These are phyloP conservation scores for Philotrypesis tridentata DNA, from an alignment of 1,140 invertebrate species.

Conservation along the genomic window DNA sequence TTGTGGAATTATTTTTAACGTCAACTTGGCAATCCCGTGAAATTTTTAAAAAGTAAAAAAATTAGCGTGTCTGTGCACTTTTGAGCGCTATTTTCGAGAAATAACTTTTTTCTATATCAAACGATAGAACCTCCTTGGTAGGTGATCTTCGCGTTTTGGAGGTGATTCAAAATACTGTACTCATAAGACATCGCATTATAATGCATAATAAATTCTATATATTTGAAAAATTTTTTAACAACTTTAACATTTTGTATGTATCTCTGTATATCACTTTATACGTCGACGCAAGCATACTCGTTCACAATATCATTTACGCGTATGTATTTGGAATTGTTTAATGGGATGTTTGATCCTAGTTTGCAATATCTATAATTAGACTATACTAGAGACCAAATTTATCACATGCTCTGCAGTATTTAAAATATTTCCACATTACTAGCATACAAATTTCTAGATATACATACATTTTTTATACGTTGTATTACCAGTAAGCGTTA, in stretches of 20 bases:
- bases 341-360: conserved; percentile 1
- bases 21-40: no score
- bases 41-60: no score
- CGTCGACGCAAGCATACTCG: background rate
- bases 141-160: no score
- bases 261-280: background rate
- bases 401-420: conserved; percentile 25
- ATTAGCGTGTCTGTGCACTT: no score
- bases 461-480: conserved; percentile 2
- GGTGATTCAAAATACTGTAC: no score
- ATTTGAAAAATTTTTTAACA: conserved; percentile 42
- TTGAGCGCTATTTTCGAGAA: no score
- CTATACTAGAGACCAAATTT: conserved; percentile 18
- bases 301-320: background rate
- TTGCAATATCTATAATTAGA: background rate
- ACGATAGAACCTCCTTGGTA: no score
- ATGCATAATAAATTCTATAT: conserved; percentile 44
- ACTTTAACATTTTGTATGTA: conserved; percentile 21
- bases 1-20: no score
- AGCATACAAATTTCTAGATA: background rate
- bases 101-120: no score
- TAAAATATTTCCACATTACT: background rate
- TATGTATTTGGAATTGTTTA: conserved; percentile 33
- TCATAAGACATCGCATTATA: no score
- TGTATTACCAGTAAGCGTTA: background rate